A percentile compares a stretch with the other conserved stretches of the same genome.
phyloP scores from a whole-genome alignment of 2,888 invertebrate genomes.

The Morinoia aosen region DNA sequence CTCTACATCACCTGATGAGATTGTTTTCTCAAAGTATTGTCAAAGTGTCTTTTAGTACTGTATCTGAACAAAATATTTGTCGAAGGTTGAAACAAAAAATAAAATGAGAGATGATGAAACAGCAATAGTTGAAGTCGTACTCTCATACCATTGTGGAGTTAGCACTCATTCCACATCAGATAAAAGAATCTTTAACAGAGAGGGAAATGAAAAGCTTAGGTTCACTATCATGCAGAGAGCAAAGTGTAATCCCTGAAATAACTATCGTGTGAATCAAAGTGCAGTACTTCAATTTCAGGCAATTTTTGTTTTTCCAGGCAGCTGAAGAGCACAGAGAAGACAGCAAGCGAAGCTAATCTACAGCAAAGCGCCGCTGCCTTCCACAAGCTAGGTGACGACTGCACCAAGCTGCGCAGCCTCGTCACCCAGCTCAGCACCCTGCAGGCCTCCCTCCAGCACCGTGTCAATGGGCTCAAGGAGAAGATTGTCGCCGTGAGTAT shows the following conservation, averaged over 20 bases:
- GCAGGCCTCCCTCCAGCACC: slow-evolving; percentile 60
- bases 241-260: neutral
- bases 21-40: too few relatives aligned
- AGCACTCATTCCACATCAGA: too few relatives aligned
- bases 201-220: too few relatives aligned
- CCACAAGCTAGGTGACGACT: slow-evolving; percentile 65
- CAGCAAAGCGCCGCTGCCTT: slow-evolving; percentile 65
- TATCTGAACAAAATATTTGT: too few relatives aligned
- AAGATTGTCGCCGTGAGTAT: slow-evolving; percentile 62
- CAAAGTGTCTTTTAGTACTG: too few relatives aligned
- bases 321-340: slow-evolving; percentile 62
- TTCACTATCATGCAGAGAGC: neutral
- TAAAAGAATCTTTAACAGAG: too few relatives aligned
- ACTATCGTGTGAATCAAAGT: neutral
- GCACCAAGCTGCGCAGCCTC: slow-evolving; percentile 61
- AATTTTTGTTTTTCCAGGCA: slow-evolving; percentile 42
- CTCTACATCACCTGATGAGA: too few relatives aligned
- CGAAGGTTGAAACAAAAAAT: too few relatives aligned
- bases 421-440: slow-evolving; percentile 62
- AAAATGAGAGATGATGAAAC: too few relatives aligned
- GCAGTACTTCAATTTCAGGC: neutral
- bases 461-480: slow-evolving; percentile 61
- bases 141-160: too few relatives aligned
- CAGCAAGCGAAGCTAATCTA: slow-evolving; percentile 65
- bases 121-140: too few relatives aligned